Base-by-base conservation (phyloP, 2,113 vertebrate genomes). In the Stigmatopora argus region DNA sequence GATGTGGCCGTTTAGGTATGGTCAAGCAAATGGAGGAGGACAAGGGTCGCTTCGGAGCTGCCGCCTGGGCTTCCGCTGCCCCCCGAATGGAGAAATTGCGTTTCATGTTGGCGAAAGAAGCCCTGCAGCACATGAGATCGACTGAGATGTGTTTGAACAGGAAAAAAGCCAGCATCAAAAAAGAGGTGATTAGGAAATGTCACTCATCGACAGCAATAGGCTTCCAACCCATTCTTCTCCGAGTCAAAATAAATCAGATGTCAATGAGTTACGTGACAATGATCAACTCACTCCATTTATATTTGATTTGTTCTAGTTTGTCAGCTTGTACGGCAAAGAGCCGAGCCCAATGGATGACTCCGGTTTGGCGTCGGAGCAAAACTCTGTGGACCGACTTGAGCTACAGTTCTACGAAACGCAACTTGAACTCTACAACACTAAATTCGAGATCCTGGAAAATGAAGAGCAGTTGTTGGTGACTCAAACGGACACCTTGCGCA, bases 1-100 rank as follows among this genome's bases (percentile, higher is more conserved):
- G 10, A 10, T 19, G 48, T 67, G n/a, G 23, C 26, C 46, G n/a
- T 66, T 17, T 83, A 99, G 96, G 88, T 67, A 96, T 98, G 95
- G 78, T 93, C 68, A 95, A 92, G 80, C 93, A 95, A 76, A 98
- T 98, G 94, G 93, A 94, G 66, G 89, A 88, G 58, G 97, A 99
- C 69, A 86, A 78, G 66, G 75, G 85, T 69, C 90, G 92, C 26
- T 99, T 97, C 78, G 97, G 97, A 69, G 90, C 91, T 52, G 91
- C 93, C 6, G 83, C 95, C 67, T 99, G 97, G 97, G 90, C 92
- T 1, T 90, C 90, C 14, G 97, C 91, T 5, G 75, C 88, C 62
- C 95, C 95, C 48, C 85, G 95, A 41, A 79, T 95, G 69, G 96
- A 98, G 81, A 94, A 90, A 60, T 89, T 98, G 5, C 92, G 89